These are phyloP conservation scores for Pristionchus mayeri DNA, from an alignment of 2,888 invertebrate genomes.

Conservation along the genomic window DNA sequence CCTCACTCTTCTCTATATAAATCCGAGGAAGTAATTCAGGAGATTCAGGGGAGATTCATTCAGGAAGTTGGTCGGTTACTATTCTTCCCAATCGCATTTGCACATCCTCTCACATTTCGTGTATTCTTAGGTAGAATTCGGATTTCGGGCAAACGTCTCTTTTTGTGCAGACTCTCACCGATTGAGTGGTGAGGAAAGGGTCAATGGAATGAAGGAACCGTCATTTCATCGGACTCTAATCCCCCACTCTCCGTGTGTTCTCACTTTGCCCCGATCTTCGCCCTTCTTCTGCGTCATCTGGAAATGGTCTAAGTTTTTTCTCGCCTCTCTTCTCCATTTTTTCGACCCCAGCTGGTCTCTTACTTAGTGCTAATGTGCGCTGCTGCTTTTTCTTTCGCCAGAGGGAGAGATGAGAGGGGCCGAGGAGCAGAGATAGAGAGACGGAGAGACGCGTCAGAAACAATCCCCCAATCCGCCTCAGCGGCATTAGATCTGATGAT, in stretches of 20 bases:
- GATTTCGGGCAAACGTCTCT: no score
- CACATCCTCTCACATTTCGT: no score
- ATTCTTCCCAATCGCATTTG: constrained; percentile 26
- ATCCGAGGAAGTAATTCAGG: background rate
- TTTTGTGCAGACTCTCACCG: no score
- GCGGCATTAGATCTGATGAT: background rate
- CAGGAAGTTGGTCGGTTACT: background rate
- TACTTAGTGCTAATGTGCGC: constrained; percentile 46
- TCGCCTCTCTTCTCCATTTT: background rate
- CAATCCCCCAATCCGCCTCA: background rate
- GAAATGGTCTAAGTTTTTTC: background rate
- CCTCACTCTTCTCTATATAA: background rate
- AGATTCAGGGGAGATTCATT: no score
- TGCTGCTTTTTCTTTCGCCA: constrained; percentile 14
- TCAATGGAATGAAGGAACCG: no score
- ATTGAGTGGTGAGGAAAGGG: no score
- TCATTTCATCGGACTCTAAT: no score
- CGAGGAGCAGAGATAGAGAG: background rate
- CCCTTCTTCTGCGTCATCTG: background rate
- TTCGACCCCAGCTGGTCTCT: constrained; percentile 21
- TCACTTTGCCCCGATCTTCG: background rate
- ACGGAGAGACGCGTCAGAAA: constrained; percentile 44
- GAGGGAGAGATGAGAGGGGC: constrained; percentile 26
- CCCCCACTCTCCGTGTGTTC: background rate
- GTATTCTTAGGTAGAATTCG: no score